These are phyloP conservation scores for Nomada flava DNA, from an alignment of 2,888 invertebrate species.

Conservation along the genomic window DNA sequence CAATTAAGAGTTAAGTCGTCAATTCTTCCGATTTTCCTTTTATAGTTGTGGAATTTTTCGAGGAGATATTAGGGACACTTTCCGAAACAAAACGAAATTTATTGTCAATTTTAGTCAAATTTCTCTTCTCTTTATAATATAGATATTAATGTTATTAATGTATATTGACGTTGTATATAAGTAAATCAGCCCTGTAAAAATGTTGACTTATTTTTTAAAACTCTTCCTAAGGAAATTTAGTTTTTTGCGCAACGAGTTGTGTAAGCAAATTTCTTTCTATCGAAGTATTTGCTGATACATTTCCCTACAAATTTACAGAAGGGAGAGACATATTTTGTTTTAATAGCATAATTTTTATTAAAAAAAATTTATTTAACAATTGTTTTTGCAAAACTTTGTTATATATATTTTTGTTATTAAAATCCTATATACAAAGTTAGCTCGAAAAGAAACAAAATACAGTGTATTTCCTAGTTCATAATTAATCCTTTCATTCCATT, in stretches of 20 bases:
- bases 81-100: neutral
- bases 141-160: constrained; percentile 40
- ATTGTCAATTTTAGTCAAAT: constrained; percentile 44
- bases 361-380: constrained; percentile 43
- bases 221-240: constrained; percentile 10
- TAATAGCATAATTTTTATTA: constrained; percentile 19
- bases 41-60: constrained; percentile 1
- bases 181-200: constrained; percentile 38
- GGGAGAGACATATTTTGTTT: constrained; percentile 2
- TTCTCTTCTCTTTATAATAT: constrained; percentile 28
- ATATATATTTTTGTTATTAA: constrained; percentile 45
- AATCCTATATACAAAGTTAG: constrained; percentile 56
- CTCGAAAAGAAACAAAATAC: constrained; percentile 27
- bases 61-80: constrained; percentile 16
- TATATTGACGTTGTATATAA: constrained; percentile 50
- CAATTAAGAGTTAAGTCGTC: constrained; percentile 46
- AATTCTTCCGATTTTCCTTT: constrained; percentile 20
- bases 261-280: neutral
- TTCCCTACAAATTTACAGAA: neutral
- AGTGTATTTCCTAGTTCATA: constrained; percentile 29
- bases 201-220: constrained; percentile 17
- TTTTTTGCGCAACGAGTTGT: neutral
- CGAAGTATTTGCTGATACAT: too few relatives aligned
- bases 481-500: constrained; percentile 12
- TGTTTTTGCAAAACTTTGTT: constrained; percentile 31